Evolutionary conservation across 2,888 invertebrate species (phyloP).

Genomic region (Pyrochroa serraticornis): DNA sequence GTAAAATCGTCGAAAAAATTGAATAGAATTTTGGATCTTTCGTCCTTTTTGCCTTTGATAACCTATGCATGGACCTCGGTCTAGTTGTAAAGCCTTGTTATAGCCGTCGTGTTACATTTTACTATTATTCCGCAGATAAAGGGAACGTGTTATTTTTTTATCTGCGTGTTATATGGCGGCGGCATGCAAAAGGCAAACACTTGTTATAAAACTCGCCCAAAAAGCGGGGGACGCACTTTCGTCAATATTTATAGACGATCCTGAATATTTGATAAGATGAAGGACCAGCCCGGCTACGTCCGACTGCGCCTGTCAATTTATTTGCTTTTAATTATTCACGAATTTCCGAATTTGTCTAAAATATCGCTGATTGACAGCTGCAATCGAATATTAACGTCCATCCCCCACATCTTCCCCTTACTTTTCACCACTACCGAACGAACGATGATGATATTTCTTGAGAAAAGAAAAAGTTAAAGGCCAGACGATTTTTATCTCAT

Average conservation of each 20-base stretch:
- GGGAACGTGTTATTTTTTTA: slow-evolving; percentile 25
- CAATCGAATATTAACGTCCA: slow-evolving; percentile 6
- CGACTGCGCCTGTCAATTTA: slow-evolving; percentile 32
- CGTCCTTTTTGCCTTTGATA: too few species aligned
- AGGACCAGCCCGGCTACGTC: slow-evolving; percentile 28
- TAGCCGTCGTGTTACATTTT: slow-evolving; percentile 11
- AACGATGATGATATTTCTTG: slow-evolving; percentile 40
- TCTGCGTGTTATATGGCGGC: slow-evolving; percentile 23
- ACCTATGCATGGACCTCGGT: neutral
- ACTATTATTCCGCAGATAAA: slow-evolving; percentile 17
- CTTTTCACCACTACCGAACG: slow-evolving; percentile 7
- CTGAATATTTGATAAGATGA: slow-evolving; percentile 35
- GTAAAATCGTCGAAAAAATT: too few species aligned
- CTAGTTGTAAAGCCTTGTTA: slow-evolving; percentile 9
- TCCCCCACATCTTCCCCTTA: neutral
- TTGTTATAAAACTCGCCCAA: slow-evolving; percentile 28
- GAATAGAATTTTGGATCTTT: too few species aligned
- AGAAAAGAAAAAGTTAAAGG: slow-evolving; percentile 43
- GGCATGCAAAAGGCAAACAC: slow-evolving; percentile 28
- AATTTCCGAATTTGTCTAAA: slow-evolving; percentile 1
- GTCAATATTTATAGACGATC: slow-evolving; percentile 35
- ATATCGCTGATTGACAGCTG: slow-evolving; percentile 25
- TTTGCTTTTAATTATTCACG: slow-evolving; percentile 26
- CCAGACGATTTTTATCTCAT: slow-evolving; percentile 56
- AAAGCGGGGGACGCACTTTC: slow-evolving; percentile 24